Evolutionary conservation across 2,888 invertebrate species (phyloP).

Genomic region (Metallyticus violacea): DNA sequence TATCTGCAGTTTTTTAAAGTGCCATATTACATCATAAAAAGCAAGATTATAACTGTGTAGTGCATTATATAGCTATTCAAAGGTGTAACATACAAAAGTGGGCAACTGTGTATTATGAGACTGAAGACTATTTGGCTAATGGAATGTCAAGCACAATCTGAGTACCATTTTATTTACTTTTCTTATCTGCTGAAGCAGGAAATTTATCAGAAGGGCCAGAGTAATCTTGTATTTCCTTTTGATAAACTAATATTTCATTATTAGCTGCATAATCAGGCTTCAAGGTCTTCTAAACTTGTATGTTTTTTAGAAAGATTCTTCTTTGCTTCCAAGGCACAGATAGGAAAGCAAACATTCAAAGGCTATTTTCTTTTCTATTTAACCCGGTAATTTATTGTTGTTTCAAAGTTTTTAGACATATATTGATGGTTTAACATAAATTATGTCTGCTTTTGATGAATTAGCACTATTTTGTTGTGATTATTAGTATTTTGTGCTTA

Average conservation of each 20-base stretch:
- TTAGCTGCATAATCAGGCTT: neutral
- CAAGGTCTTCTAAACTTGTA: neutral
- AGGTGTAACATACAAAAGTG: neutral
- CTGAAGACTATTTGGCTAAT: neutral
- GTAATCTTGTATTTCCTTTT: neutral
- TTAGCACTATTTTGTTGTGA: too few relatives aligned
- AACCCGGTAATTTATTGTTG: too few relatives aligned
- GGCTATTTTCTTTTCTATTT: too few relatives aligned
- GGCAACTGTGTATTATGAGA: neutral
- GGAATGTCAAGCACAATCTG: neutral
- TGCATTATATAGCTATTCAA: neutral
- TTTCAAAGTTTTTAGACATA: too few relatives aligned
- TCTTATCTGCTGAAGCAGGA: neutral
- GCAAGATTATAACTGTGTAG: neutral
- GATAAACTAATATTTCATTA: too few relatives aligned
- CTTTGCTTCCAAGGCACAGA: too few relatives aligned
- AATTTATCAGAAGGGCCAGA: neutral
- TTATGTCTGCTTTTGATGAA: too few relatives aligned
- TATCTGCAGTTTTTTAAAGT: neutral
- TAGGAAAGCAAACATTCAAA: too few relatives aligned
- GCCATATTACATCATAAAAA: neutral
- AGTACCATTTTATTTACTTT: neutral
- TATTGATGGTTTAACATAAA: too few relatives aligned
- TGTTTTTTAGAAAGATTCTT: neutral
- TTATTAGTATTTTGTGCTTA: too few relatives aligned